Evolutionary conservation across 2,113 vertebrate species (phyloP).

Genomic region (Dissostichus mawsoni): DNA sequence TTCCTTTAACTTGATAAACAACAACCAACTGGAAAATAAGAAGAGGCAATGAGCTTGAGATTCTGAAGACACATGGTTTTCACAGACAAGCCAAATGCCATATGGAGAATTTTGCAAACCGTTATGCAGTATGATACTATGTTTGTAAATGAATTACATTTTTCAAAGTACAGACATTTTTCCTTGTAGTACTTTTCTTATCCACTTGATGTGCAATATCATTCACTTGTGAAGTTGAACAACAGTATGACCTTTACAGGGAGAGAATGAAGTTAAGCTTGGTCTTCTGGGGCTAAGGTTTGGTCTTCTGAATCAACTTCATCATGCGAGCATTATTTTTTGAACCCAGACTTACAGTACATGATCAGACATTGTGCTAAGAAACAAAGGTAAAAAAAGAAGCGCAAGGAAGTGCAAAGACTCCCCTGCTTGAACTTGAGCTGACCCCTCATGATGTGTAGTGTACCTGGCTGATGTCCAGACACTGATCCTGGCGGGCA

Average conservation of each 20-base stretch:
- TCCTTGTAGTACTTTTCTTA: no score
- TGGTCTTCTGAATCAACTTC: neutral
- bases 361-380: neutral
- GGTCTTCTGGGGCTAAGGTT: no score
- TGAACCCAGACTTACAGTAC: neutral
- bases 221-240: neutral
- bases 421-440: slow-evolving; percentile 12
- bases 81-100: neutral
- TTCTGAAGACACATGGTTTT: neutral
- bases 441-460: slow-evolving; percentile 54
- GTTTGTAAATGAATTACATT: neutral
- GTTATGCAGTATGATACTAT: no score
- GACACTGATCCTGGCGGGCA: slow-evolving; percentile 87
- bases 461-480: slow-evolving; percentile 84
- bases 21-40: no score
- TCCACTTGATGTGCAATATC: neutral
- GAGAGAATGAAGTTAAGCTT: neutral
- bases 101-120: no score
- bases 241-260: neutral
- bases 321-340: neutral
- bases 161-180: neutral
- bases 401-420: slow-evolving; percentile 15
- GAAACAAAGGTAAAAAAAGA: neutral
- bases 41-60: neutral
- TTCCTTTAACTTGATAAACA: neutral